These are phyloP conservation scores for Pontoporia blainvillei DNA, from an alignment of 2,113 vertebrate genomes.

Conservation along the genomic window DNA sequence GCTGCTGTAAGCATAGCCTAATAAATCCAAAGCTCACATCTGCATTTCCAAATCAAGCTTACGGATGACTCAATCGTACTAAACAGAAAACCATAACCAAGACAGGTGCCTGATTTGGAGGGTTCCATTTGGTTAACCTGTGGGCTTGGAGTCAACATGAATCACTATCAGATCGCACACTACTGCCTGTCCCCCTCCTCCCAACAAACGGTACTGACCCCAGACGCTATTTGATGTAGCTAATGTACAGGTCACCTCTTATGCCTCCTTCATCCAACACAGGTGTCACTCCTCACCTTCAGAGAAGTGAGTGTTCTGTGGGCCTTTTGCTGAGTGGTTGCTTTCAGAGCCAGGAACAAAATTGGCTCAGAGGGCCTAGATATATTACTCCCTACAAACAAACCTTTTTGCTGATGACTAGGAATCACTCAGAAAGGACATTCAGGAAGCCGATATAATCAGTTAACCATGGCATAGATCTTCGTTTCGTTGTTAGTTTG, in stretches of 20 bases:
- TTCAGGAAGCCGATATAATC: neutral
- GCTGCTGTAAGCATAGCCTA: neutral
- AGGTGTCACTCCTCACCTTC: neutral
- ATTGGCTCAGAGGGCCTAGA: neutral
- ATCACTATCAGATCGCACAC: neutral
- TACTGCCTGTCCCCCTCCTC: rapidly evolving
- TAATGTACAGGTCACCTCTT: neutral
- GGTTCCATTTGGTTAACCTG: neutral
- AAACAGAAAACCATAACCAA: neutral
- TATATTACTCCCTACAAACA: neutral
- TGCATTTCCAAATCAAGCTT: neutral
- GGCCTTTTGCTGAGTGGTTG: neutral
- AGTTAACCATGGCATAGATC: neutral
- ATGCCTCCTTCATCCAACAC: neutral
- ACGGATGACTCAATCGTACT: neutral
- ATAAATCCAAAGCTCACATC: neutral
- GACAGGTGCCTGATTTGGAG: neutral
- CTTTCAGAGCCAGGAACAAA: neutral
- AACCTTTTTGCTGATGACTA: neutral
- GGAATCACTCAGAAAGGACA: neutral
- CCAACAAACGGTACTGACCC: neutral
- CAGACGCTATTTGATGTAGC: neutral
- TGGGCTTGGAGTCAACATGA: neutral
- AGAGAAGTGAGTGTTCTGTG: neutral
- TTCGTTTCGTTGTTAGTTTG: neutral